Conservation (phyloP, 2,797 vertebrate species). For the Agapornis canus region DNA sequence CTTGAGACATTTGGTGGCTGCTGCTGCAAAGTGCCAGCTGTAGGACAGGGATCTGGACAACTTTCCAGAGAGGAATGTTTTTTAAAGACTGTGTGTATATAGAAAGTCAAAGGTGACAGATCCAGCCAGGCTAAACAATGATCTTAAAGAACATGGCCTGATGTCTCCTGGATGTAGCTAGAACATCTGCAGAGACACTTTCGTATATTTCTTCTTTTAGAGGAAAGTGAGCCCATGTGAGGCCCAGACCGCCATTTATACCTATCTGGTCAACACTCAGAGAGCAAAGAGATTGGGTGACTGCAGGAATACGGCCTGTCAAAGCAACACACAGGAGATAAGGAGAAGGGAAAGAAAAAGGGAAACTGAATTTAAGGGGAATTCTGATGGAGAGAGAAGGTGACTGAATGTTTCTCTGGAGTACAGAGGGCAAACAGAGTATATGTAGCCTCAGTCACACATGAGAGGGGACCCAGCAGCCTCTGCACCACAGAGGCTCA, state of each 20-base stretch:
- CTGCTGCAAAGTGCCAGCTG: background rate
- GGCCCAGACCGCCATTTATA: background rate
- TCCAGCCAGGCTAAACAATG: background rate
- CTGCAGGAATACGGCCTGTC: background rate
- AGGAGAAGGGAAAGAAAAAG: background rate
- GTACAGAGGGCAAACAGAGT: background rate
- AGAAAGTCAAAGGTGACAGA: background rate
- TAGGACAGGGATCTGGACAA: background rate
- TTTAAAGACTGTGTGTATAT: background rate
- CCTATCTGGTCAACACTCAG: background rate
- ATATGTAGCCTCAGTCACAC: rapidly evolving
- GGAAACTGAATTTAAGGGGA: background rate
- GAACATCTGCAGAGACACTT: background rate
- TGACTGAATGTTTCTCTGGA: background rate
- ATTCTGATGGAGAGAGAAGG: background rate
- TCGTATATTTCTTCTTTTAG: background rate
- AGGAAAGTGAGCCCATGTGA: rapidly evolving
- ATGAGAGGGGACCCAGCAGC: background rate
- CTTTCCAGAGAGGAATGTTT: background rate
- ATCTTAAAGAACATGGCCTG: background rate
- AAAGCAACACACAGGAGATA: background rate
- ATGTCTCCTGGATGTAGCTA: background rate
- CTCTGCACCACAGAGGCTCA: rapidly evolving
- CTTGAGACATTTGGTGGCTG: background rate
- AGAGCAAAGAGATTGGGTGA: background rate